Evolutionary conservation across 2,888 invertebrate species (phyloP).

Genomic region (Elysia crispata): DNA sequence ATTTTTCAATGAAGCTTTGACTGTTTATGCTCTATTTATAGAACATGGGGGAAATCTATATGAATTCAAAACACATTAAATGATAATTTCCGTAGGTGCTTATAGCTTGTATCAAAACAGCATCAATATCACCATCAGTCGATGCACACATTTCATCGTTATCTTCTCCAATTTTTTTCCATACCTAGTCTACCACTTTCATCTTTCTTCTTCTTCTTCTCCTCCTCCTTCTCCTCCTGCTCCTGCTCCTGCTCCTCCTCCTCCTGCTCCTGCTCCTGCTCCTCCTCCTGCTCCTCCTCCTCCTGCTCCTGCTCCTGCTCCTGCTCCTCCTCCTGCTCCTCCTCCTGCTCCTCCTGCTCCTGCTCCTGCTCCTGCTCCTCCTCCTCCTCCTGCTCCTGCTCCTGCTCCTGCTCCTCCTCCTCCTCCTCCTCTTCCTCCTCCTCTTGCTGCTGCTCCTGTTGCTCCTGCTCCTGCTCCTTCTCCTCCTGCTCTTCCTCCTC

Average conservation of each 20-base stretch:
- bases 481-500: conserved; percentile 6
- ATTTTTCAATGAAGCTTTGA: no score
- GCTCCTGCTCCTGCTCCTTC: conserved; percentile 14
- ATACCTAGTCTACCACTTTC: background rate
- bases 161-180: background rate
- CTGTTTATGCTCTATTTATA: no score
- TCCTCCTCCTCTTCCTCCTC: conserved; percentile 25
- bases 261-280: conserved; percentile 23
- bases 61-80: no score
- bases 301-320: background rate
- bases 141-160: no score
- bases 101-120: no score
- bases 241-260: conserved; percentile 38
- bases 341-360: background rate
- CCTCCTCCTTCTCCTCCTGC: conserved; percentile 28
- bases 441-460: conserved; percentile 29
- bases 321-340: background rate
- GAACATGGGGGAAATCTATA: no score
- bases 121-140: no score
- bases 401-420: background rate
- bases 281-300: conserved; percentile 14
- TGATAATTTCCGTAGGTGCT: no score
- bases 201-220: background rate
- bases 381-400: background rate
- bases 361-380: background rate